phyloP scores from a whole-genome alignment of 2,888 invertebrate species.

The Melieria omissa region DNA sequence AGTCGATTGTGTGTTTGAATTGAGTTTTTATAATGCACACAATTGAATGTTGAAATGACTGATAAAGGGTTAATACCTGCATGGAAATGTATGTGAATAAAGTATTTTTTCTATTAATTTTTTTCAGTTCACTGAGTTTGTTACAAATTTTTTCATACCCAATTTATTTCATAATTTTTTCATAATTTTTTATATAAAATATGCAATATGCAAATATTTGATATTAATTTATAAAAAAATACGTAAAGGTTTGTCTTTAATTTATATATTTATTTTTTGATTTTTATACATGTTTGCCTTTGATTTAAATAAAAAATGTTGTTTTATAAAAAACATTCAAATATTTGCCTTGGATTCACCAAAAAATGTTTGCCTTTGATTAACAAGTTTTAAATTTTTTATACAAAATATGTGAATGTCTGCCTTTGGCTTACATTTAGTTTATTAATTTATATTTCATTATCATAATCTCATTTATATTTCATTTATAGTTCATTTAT shows the following conservation, averaged over 20 bases:
- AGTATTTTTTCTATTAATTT: background rate
- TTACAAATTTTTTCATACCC: background rate
- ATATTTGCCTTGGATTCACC: background rate
- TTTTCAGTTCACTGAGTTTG: background rate
- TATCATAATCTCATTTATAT: background rate
- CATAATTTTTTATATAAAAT: background rate
- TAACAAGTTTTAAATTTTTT: background rate
- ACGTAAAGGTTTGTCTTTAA: background rate
- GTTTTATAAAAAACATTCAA: background rate
- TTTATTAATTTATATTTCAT: background rate
- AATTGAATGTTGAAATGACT: no score
- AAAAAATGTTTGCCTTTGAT: background rate
- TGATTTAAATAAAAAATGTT: background rate
- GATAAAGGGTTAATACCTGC: no score
- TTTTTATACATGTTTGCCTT: conserved; percentile 1
- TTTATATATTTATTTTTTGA: conserved; percentile 1
- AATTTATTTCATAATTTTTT: background rate
- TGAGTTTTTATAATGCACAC: no score
- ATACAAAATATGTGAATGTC: background rate
- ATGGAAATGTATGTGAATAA: background rate
- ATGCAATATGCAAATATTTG: background rate
- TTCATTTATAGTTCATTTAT: background rate
- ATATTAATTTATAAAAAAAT: background rate
- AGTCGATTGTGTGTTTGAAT: no score
- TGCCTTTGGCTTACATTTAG: background rate